A percentile compares a stretch with the other conserved stretches of the same genome.
Evolutionary conservation across 2,797 vertebrate species (phyloP).

Genomic region (Euphonia xanthogaster): DNA sequence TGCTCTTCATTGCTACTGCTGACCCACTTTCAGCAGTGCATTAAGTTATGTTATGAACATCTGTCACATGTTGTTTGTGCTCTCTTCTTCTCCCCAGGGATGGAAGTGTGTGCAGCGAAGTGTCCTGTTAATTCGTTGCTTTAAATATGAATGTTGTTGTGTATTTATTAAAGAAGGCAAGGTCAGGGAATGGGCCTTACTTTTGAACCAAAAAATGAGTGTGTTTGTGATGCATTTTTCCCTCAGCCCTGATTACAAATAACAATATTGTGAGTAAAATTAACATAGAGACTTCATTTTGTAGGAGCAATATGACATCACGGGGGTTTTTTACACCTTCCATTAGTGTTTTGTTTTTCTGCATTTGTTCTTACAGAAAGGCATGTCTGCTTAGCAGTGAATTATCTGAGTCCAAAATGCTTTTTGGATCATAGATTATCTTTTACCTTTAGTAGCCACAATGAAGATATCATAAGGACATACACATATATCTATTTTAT

Average conservation of each 20-base stretch:
- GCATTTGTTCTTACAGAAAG: neutral
- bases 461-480: neutral
- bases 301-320: neutral
- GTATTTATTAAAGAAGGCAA: neutral
- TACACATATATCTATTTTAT: too few species aligned
- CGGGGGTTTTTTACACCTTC: neutral
- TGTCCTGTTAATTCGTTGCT: slow-evolving; percentile 1
- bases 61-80: slow-evolving; percentile 36
- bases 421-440: neutral
- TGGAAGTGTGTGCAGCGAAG: slow-evolving; percentile 2
- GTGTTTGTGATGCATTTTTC: neutral
- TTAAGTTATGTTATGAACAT: slow-evolving; percentile 42
- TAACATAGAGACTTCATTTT: neutral
- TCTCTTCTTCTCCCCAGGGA: neutral
- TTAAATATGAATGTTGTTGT: neutral
- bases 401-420: neutral
- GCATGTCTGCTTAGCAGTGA: neutral
- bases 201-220: neutral
- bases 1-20: neutral
- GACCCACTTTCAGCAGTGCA: slow-evolving; percentile 30
- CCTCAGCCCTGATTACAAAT: neutral
- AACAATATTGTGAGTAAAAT: neutral
- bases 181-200: neutral
- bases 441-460: neutral
- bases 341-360: neutral